Base-by-base conservation (phyloP, 2,113 vertebrate genomes). In the Capreolus pygargus region DNA sequence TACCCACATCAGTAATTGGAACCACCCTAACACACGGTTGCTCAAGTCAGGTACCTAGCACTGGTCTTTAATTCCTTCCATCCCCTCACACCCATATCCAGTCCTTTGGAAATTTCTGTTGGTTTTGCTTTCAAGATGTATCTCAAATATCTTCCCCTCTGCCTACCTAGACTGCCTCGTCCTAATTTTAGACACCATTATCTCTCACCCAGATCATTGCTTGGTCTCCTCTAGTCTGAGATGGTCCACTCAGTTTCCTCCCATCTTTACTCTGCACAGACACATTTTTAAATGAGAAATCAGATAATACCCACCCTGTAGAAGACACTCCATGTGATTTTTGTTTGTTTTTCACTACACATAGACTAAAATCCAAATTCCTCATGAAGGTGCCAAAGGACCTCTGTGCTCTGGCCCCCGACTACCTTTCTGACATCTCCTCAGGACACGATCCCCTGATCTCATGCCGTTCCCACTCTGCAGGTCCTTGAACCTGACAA, bases 281-380 rank as follows among this genome's bases (percentile, higher is more conserved):
- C 96, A 87, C 21, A 33, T 83, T 97, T 50, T 27, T 17, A 78
- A 76, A 61, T 61, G 60, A 60, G 47, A 91, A 85, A 78, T 52
- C 67, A 83, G 39, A 13, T 67, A 83, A 55, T 52, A 60, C 2
- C 19, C 1, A 0, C 47, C 45, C 23, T 54, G 36, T 45, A 45
- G 21, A 82, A 90, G 21, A 50, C 11, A 47, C 4, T 83, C 61
- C 27, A 10, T 43, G 36, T 70, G 28, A 43, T 64, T 47, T 93
- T 61, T 76, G 10, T n/a, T 58, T 97, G 5, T 61, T 43, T 85
- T 70, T 89, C 58, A 39, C 17, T 58, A 82, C 8, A 45, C 25
- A 81, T 12, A 81, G 43, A 84, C 23, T 47, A 39, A 90, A 94
- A 57, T 87, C 28, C 79, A 88, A 39, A 36, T 43, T 55, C 39